Evolutionary conservation across 2,888 invertebrate species (phyloP).

Genomic region (Mythimna lalbum): DNA sequence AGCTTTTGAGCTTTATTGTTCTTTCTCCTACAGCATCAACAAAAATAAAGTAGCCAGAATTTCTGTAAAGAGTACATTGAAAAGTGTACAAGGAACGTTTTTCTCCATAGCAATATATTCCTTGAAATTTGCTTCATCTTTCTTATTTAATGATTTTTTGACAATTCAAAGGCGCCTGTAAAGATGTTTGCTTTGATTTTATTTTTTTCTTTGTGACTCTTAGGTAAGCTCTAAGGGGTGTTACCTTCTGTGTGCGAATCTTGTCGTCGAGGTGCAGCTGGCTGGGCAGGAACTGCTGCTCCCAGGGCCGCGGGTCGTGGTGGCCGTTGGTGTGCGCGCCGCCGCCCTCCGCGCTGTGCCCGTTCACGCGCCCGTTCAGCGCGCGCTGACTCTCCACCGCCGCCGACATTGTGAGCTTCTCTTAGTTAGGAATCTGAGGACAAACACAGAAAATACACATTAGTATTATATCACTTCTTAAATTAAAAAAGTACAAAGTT

Average conservation of each 20-base stretch:
- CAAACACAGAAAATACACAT: conserved; percentile 9
- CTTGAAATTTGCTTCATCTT: no score
- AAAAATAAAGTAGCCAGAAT: no score
- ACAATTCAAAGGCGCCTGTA: no score
- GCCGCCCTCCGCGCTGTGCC: conserved; percentile 63
- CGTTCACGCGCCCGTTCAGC: conserved; percentile 54
- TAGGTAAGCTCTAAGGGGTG: background rate
- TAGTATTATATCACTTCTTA: background rate
- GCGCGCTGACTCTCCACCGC: conserved; percentile 68
- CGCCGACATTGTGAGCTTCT: conserved; percentile 71
- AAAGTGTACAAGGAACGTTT: no score
- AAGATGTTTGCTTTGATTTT: no score
- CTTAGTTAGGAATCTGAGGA: conserved; percentile 38
- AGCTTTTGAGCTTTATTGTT: no score
- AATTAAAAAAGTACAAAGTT: background rate
- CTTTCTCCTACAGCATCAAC: no score
- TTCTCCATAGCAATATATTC: no score
- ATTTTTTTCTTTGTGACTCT: no score
- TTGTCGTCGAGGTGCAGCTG: conserved; percentile 79
- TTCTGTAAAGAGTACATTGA: no score
- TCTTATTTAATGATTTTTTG: no score
- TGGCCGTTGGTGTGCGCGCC: conserved; percentile 49
- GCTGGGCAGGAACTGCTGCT: conserved; percentile 82
- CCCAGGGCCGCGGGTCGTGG: conserved; percentile 69
- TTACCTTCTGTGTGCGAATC: conserved; percentile 81